Evolutionary conservation across 2,113 vertebrate genomes (phyloP).

Genomic region (Colistium nudipinnis): DNA sequence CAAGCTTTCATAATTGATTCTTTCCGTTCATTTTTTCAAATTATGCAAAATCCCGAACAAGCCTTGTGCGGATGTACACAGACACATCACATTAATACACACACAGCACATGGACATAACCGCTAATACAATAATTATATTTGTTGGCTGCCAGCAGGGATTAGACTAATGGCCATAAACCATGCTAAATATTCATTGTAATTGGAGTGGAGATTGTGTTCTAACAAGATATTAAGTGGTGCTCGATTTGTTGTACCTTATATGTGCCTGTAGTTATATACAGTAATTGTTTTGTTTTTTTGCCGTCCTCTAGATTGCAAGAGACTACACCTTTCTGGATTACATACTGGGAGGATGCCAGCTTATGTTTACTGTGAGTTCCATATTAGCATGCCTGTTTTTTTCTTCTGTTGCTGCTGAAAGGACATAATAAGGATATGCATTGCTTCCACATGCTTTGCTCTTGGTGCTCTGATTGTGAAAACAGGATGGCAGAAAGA

Average conservation of each 20-base stretch:
- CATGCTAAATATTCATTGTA: conserved; percentile 51
- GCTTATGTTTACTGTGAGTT: conserved; percentile 96
- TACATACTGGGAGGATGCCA: conserved; percentile 98
- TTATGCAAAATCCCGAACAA: conserved; percentile 14
- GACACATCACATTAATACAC: not conserved
- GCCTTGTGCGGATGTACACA: conserved; percentile 14
- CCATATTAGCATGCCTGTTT: not conserved
- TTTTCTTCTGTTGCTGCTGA: conserved; percentile 11
- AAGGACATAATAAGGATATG: conserved; percentile 37
- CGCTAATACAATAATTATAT: conserved; percentile 66
- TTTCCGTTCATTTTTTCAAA: conserved; percentile 28
- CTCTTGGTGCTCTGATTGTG: not conserved
- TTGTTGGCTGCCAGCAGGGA: conserved; percentile 61
- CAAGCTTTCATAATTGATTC: conserved; percentile 63
- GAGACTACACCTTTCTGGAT: conserved; percentile 96
- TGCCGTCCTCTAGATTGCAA: conserved; percentile 84
- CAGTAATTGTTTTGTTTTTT: no score
- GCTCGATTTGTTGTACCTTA: conserved; percentile 9
- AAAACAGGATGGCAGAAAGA: not conserved
- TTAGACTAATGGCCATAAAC: conserved; percentile 64
- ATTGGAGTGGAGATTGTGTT: conserved; percentile 53
- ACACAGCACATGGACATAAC: conserved; percentile 36
- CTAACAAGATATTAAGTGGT: conserved; percentile 47
- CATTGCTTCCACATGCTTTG: conserved; percentile 23
- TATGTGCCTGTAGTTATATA: conserved; percentile 15